Base-by-base conservation (phyloP, 2,888 invertebrate genomes). In the Brachypalpus laphriformis region DNA sequence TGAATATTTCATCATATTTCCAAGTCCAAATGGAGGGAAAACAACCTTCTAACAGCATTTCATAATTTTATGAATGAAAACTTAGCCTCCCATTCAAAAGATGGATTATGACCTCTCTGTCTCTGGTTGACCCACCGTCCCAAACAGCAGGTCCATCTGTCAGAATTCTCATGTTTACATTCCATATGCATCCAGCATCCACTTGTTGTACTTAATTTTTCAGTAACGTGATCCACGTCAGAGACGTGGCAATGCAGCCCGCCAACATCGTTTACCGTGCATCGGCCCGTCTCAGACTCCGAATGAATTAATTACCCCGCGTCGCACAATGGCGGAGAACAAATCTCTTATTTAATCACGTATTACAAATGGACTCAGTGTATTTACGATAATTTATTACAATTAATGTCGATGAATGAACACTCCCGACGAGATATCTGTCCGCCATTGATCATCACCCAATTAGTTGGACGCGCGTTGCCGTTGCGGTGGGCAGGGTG, bases 381-480 rank as follows among this genome's bases (percentile, higher is more conserved):
- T 72, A 63, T 63, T 68, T 63, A 70, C 65, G 66, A 71, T 81
- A 85, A 85, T 85, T 85, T 85, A 85, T 85, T 81, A 76, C 81
- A 85, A 45, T 75, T 78, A 34, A 74, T 49, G 74, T 51, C 80
- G 66, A 65, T 72, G 74, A 80, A 80, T 80, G 57, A 78, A 72
- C 45, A 34, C 65, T 22, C 49, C 37, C 72, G 74, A 75, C 47
- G 74, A 83, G 80, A 51, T 47, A 76, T 61, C 75, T 61, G 54
- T 75, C 75, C 42, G 16, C 85, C 81, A 85, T 85, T 85, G 85
- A 85, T 85, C 85, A 85, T 80, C 85, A 85, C 81, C 85, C 81
- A 85, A 85, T 85, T 85, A 81, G 75, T 65, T 70, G 78, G 37
- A n/a, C n/a, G n/a, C n/a, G n/a, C n/a, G n/a, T n/a, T n/a, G n/a